Conservation (phyloP, 2,888 invertebrate species). For the Ectobius pallidus region DNA sequence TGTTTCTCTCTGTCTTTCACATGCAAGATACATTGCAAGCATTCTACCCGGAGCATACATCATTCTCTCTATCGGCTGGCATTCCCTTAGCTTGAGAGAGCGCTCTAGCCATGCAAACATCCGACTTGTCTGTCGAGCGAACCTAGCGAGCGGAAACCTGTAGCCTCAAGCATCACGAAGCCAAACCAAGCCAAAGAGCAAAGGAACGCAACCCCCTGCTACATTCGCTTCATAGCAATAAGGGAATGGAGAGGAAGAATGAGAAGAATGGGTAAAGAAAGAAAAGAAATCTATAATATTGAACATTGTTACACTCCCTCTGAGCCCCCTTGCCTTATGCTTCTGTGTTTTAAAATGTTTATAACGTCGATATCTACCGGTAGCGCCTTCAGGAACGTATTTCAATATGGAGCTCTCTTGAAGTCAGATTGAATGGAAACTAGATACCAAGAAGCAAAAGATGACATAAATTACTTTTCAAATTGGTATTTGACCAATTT, state of each 20-base stretch:
- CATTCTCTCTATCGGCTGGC: constrained; percentile 23
- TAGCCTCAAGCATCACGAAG: constrained; percentile 33
- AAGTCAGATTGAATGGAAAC: no score
- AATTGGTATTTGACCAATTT: no score
- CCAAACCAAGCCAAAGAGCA: constrained; percentile 10
- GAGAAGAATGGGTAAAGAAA: constrained; percentile 20
- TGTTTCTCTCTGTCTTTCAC: neutral
- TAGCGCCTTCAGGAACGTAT: no score
- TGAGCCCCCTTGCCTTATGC: no score
- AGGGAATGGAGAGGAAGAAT: constrained; percentile 11
- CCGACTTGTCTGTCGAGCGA: constrained; percentile 34
- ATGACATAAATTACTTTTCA: no score
- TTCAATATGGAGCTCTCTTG: no score
- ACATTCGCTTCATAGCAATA: neutral
- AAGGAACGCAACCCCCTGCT: constrained; percentile 21
- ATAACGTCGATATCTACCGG: no score
- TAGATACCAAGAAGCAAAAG: no score
- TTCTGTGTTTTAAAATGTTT: no score
- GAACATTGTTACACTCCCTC: constrained; percentile 6
- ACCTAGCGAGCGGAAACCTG: constrained; percentile 37
- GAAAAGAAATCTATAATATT: constrained; percentile 9
- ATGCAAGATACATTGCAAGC: constrained; percentile 26
- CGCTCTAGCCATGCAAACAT: constrained; percentile 35
- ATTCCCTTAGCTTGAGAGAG: constrained; percentile 10
- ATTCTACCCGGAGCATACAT: constrained; percentile 21